Evolutionary conservation across 2,113 vertebrate species (phyloP).

Genomic region (Pyxicephalus adspersus): DNA sequence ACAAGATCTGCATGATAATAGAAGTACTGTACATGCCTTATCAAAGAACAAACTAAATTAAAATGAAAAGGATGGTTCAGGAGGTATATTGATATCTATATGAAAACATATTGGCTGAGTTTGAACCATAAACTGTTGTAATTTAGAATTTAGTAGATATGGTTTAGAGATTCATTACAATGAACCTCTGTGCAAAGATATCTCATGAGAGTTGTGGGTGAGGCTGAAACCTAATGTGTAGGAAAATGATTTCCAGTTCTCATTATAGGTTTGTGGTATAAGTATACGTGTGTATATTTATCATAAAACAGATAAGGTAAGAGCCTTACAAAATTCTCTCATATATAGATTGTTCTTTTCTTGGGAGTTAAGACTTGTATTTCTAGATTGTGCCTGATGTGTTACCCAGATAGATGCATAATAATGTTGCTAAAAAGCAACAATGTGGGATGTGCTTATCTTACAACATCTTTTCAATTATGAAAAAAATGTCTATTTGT

Average conservation of each 20-base stretch:
- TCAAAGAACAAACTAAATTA: no score
- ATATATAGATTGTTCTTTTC: slow-evolving; percentile 11
- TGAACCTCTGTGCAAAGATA: not conserved
- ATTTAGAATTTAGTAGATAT: not conserved
- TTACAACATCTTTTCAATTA: not conserved
- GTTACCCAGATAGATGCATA: slow-evolving; percentile 8
- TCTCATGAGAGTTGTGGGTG: slow-evolving; percentile 11
- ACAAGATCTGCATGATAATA: no score
- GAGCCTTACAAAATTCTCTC: slow-evolving; percentile 41
- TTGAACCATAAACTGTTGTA: not conserved
- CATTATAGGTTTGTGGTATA: slow-evolving; percentile 17
- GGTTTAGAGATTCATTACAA: not conserved
- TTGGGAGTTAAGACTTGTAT: slow-evolving; percentile 5
- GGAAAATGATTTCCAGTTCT: slow-evolving; percentile 15
- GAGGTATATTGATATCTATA: no score
- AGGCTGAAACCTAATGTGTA: not conserved
- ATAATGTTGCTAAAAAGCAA: slow-evolving; percentile 23
- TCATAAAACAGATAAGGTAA: slow-evolving; percentile 47
- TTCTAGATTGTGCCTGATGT: slow-evolving; percentile 19
- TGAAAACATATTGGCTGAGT: not conserved
- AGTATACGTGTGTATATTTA: slow-evolving; percentile 31
- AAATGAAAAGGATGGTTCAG: no score
- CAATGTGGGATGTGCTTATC: not conserved
- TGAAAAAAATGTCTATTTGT: no score
- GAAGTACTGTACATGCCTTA: no score